phyloP scores from a whole-genome alignment of 2,888 invertebrate genomes.

The Andrena praecox region DNA sequence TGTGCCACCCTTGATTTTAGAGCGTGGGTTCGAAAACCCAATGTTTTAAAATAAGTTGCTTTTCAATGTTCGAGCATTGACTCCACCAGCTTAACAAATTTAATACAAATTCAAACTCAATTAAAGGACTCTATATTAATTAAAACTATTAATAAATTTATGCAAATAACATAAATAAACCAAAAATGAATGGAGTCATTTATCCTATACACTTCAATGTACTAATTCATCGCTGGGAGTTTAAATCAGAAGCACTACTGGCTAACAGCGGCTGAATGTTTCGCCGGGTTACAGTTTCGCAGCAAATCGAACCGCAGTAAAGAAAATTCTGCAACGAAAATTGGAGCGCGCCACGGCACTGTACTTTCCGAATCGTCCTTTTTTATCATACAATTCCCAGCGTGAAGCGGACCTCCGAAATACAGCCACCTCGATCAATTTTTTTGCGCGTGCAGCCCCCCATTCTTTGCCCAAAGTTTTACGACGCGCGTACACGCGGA shows the following conservation, averaged over 20 bases:
- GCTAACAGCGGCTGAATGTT: background rate
- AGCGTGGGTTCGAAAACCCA: too few relatives aligned
- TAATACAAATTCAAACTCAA: too few relatives aligned
- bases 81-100: too few relatives aligned
- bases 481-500: background rate
- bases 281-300: background rate
- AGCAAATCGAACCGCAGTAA: background rate
- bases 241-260: background rate
- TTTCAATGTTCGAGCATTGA: too few relatives aligned
- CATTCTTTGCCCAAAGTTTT: slow-evolving; percentile 16
- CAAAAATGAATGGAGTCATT: too few relatives aligned
- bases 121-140: too few relatives aligned
- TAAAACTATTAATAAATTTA: too few relatives aligned
- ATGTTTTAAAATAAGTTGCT: too few relatives aligned
- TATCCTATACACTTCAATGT: too few relatives aligned
- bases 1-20: too few relatives aligned
- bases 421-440: slow-evolving; percentile 11
- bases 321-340: slow-evolving; percentile 4
- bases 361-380: background rate
- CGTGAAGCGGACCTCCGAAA: background rate
- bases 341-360: background rate
- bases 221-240: background rate
- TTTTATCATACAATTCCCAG: background rate
- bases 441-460: background rate
- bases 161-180: too few relatives aligned